These are phyloP conservation scores for Upupa epops DNA, from an alignment of 2,113 vertebrate species.

Conservation along the genomic window DNA sequence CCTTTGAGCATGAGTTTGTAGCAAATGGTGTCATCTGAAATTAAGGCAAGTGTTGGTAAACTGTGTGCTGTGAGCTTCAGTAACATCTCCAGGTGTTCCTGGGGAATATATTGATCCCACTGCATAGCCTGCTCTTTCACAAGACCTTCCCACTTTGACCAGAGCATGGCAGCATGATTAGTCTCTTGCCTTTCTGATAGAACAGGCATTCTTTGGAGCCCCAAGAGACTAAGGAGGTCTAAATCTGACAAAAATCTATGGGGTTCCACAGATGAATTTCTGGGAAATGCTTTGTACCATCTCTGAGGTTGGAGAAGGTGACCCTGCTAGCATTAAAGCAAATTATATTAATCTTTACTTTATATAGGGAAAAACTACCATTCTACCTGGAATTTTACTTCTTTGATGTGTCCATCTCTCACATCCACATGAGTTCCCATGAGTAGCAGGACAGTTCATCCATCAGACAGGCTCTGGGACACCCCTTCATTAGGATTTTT, in stretches of 20 bases:
- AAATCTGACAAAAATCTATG: background rate
- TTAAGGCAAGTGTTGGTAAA: background rate
- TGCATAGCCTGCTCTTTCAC: rapidly evolving
- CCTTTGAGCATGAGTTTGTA: background rate
- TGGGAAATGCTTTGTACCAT: background rate
- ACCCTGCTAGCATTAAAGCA: background rate
- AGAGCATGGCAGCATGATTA: background rate
- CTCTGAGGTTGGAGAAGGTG: background rate
- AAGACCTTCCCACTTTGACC: background rate
- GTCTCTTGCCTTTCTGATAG: rapidly evolving
- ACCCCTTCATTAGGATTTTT: background rate
- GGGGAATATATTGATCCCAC: background rate
- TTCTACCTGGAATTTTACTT: background rate
- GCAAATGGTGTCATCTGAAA: background rate
- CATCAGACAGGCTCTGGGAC: background rate
- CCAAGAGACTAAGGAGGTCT: background rate
- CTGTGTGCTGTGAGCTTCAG: background rate
- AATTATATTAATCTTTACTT: background rate
- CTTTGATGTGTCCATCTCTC: background rate
- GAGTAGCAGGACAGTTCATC: background rate
- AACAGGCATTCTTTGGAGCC: background rate
- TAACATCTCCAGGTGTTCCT: background rate
- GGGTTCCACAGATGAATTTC: background rate
- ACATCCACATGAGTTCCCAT: background rate
- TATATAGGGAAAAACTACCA: background rate